Evolutionary conservation across 2,888 invertebrate species (phyloP).

Genomic region (Gari tellinella): DNA sequence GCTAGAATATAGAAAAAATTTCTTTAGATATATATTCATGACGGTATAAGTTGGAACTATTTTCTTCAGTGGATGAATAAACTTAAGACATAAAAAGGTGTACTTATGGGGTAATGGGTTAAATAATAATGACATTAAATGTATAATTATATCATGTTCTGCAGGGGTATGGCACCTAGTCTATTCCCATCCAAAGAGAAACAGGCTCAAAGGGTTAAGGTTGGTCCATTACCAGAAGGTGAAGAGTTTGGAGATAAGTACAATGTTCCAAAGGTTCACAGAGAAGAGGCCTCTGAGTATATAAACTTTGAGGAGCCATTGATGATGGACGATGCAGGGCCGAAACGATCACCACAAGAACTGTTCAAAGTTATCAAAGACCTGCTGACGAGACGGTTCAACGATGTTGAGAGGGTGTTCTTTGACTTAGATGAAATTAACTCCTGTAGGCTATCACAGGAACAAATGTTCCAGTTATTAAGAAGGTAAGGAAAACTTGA

Average conservation of each 20-base stretch:
- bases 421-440: slow-evolving; percentile 82
- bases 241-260: slow-evolving; percentile 35
- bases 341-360: slow-evolving; percentile 66
- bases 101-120: no score
- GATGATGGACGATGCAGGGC: slow-evolving; percentile 54
- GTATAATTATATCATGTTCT: background rate
- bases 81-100: no score
- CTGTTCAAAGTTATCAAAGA: slow-evolving; percentile 78
- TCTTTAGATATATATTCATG: no score
- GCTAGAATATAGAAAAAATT: no score
- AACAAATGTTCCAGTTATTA: slow-evolving; percentile 82
- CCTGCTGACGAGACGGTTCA: slow-evolving; percentile 74
- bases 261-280: slow-evolving; percentile 5
- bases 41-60: no score
- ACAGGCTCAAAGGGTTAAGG: slow-evolving; percentile 27
- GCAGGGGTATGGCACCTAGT: slow-evolving; percentile 81
- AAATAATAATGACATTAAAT: no score
- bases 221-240: slow-evolving; percentile 58
- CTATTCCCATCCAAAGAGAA: slow-evolving; percentile 64
- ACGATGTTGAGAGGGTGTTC: slow-evolving; percentile 80
- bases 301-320: slow-evolving; percentile 52
- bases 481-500: no score
- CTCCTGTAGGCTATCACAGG: slow-evolving; percentile 80
- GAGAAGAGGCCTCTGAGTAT: slow-evolving; percentile 30
- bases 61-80: no score